Conservation (phyloP, 1,140 invertebrate species). For the Temnothorax longispinosus region DNA sequence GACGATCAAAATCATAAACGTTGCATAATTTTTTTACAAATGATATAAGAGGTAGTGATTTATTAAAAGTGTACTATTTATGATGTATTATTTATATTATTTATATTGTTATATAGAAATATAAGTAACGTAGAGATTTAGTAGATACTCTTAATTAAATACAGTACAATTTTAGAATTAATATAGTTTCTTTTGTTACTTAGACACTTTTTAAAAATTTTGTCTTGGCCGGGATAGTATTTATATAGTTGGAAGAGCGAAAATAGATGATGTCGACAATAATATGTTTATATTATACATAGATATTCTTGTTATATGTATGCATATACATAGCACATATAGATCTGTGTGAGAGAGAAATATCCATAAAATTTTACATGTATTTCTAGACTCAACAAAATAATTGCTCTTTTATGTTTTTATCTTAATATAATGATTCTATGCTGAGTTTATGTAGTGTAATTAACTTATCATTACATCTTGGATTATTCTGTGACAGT, state of each 20-base stretch:
- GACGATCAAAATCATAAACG: background rate
- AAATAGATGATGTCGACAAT: background rate
- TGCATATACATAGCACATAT: background rate
- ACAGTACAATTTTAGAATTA: background rate
- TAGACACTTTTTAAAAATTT: background rate
- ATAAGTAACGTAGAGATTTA: background rate
- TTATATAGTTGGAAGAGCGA: background rate
- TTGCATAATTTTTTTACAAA: background rate
- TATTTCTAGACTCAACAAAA: background rate
- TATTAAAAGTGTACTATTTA: background rate
- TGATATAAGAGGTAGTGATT: background rate
- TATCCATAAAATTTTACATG: background rate
- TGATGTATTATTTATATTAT: background rate
- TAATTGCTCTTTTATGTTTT: background rate
- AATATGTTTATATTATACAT: background rate
- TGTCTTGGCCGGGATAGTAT: background rate
- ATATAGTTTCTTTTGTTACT: background rate
- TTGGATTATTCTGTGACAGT: conserved; percentile 28
- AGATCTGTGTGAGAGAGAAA: background rate
- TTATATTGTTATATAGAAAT: background rate
- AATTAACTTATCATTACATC: background rate
- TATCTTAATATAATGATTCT: background rate
- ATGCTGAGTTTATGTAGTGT: background rate
- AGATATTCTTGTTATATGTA: background rate
- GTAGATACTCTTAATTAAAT: background rate